phyloP scores from a whole-genome alignment of 2,113 vertebrate genomes.

The Chunga burmeisteri region DNA sequence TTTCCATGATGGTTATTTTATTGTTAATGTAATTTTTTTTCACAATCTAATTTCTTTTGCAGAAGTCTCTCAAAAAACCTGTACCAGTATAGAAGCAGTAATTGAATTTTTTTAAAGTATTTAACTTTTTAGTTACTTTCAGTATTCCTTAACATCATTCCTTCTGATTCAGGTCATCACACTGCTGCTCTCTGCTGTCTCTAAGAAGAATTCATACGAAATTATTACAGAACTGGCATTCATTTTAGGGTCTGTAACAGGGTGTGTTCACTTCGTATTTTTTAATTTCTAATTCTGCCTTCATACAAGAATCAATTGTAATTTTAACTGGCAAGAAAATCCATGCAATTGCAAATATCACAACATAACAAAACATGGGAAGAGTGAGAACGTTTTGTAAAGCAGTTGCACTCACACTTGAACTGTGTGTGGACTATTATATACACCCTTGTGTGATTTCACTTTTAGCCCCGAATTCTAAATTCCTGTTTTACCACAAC shows the following conservation, averaged over 20 bases:
- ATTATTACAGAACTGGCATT: background rate
- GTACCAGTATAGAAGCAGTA: background rate
- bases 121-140: background rate
- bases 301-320: background rate
- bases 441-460: fast-evolving
- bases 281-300: background rate
- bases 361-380: background rate
- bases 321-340: background rate
- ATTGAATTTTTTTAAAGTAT: background rate
- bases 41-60: background rate
- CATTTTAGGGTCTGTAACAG: background rate
- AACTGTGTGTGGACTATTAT: background rate
- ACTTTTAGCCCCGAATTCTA: background rate
- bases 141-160: background rate
- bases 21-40: background rate
- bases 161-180: background rate
- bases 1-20: background rate
- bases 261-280: background rate
- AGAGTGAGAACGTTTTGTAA: background rate
- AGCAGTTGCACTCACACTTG: background rate
- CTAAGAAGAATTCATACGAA: background rate
- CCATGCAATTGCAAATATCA: background rate
- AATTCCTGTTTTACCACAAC: background rate
- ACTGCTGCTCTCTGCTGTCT: conserved; percentile 59
- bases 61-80: background rate